Base-by-base conservation (phyloP, 2,113 vertebrate genomes). In the Marcusenius ussheri region DNA sequence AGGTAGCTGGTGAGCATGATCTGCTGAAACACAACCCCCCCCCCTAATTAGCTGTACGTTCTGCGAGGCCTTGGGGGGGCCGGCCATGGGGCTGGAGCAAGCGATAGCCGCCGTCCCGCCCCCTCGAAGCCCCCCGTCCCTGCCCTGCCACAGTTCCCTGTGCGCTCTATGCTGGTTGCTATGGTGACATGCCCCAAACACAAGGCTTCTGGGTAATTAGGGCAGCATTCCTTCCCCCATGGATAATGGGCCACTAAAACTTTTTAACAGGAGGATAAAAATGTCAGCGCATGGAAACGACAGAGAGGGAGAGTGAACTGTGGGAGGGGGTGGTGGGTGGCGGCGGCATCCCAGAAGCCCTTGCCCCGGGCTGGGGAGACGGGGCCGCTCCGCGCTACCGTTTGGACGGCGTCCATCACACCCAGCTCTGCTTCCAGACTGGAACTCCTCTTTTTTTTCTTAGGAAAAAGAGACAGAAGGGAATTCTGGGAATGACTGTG, bases 201-300 rank as follows among this genome's bases (percentile, higher is more conserved):
- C 90, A 92, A 93, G 94, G 93, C 93, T 92, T 93, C 93, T 93
- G 92, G 92, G 93, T 94, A 92, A 95, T 94, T 95, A 96, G 94
- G 95, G 90, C 92, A 94, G 80, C 94, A 95, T 96, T 96, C 93
- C 94, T 96, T 96, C 92, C 50, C 93, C 91, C 92, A 94, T 91
- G 94, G 94, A 95, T 95, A 95, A 95, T 94, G 93, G 93, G 92
- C 93, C 93, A 92, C 94, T 96, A 95, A 95, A 95, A 94, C 89
- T 93, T 87, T 95, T 96, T 96, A 95, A 96, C 92, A 91, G 95
- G 93, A 93, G 92, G 93, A 95, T 95, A 95, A 96, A 96, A 96
- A 96, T 94, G 93, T 95, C 94, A 96, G 90, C 46, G 92, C 93
- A 94, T 93, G 93, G 93, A 95, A 95, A 92, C 83, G 66, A 86